Base-by-base conservation (phyloP, 2,888 invertebrate genomes). In the Drosophila ochracea region DNA sequence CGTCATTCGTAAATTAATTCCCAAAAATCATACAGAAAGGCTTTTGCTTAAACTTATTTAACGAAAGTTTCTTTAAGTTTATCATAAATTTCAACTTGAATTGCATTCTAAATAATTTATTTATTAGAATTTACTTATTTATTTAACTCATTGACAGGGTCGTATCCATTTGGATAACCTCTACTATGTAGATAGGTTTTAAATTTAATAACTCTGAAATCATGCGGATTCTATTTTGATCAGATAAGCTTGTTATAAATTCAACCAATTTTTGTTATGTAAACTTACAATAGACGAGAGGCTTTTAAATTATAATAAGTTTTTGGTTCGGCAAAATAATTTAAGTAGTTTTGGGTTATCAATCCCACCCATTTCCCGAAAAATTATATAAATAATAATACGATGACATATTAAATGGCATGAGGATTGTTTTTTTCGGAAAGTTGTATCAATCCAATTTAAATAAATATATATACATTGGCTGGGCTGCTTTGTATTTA, bases 301-400 rank as follows among this genome's bases (percentile, higher is more conserved):
- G 60, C 60, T 61, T 33, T 25, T 61, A 35, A 50, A 50, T 50
- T 61, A 49, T 50, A 30, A 50, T 50, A 0, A 61, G n/a, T 13
- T 37, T 37, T 37, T 50, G 3, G 31, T 33, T 59, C n/a, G 19
- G 13, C 11, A 31, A 30, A 28, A 52, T 52, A 11, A 31, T 11
- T 52, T n/a, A 50, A 50, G 50, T 19, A 31, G 30, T 52, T 52
- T 52, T 13, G 30, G 13, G n/a, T 30, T 28, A 10, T 50, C 10
- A 50, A 16, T 19, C 4, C 28, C 19, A 52, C 30, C 30, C 30
- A 52, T 25, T 47, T 25, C 16, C 25, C 25, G 4, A 47, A 16
- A 47, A 25, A 25, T 16, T 16, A 2, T 25, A 9, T 10, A 50
- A 19, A 19, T 50, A 19, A 16, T 16, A 25, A 25, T 28, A 30